A percentile compares a stretch with the other conserved stretches of the same genome.
Conservation (phyloP, 2,888 invertebrate species). For the Xylota sylvarum region DNA sequence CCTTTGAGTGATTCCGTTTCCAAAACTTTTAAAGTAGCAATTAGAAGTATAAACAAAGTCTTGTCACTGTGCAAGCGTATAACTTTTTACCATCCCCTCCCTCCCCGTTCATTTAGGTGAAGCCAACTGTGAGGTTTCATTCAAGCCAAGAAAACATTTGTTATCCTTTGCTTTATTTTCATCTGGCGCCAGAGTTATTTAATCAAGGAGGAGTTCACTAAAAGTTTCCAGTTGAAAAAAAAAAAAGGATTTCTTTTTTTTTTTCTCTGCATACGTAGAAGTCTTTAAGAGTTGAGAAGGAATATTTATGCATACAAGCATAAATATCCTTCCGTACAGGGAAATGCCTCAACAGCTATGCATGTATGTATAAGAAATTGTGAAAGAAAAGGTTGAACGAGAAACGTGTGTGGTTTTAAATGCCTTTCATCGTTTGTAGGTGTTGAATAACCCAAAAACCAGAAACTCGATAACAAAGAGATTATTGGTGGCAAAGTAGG, state of each 20-base stretch:
- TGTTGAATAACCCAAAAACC: background rate
- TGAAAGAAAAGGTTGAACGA: background rate
- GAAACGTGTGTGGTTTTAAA: background rate
- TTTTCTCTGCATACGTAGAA: background rate
- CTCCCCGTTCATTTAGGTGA: background rate
- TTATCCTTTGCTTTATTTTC: constrained; percentile 2
- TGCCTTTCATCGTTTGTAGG: background rate
- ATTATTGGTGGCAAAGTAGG: constrained; percentile 8
- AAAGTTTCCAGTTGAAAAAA: background rate
- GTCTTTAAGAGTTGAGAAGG: background rate
- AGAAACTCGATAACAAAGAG: constrained; percentile 5
- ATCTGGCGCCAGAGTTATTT: constrained; percentile 5
- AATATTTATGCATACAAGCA: background rate
- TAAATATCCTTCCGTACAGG: background rate
- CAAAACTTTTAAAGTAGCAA: background rate
- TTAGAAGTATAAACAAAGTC: background rate
- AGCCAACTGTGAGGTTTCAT: background rate
- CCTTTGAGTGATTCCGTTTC: background rate
- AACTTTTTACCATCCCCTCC: background rate
- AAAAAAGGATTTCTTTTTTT: background rate
- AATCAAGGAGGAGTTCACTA: constrained; percentile 5
- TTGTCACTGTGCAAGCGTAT: background rate
- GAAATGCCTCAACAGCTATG: background rate
- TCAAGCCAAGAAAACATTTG: background rate
- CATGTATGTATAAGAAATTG: background rate